A percentile compares a stretch with the other conserved stretches of the same genome.
These are phyloP conservation scores for Cariama cristata DNA, from an alignment of 2,113 vertebrate genomes.

Conservation along the genomic window DNA sequence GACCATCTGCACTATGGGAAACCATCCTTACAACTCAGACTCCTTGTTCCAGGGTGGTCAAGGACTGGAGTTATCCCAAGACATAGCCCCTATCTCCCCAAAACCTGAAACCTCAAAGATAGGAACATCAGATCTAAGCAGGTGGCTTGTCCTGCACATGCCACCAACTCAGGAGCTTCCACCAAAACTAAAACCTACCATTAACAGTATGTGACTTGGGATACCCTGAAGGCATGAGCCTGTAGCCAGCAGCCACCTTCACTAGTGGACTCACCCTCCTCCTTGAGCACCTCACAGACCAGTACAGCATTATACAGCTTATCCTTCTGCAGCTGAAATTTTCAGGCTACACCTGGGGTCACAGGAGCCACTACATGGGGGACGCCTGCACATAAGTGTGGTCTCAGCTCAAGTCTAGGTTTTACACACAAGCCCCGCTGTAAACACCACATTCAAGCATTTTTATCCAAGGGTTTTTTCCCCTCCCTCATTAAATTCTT, in stretches of 20 bases:
- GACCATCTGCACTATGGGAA: background rate
- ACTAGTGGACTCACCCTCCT: background rate
- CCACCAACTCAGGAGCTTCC: background rate
- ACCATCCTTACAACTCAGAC: background rate
- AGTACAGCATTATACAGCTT: background rate
- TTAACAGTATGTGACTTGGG: rapidly evolving
- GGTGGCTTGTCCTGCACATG: background rate
- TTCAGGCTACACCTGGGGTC: background rate
- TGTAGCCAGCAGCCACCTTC: background rate
- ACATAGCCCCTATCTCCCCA: background rate
- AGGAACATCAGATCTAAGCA: background rate
- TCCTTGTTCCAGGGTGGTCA: background rate
- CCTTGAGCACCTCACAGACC: background rate
- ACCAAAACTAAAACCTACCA: background rate
- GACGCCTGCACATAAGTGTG: background rate
- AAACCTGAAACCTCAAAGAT: background rate
- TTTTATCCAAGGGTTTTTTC: background rate
- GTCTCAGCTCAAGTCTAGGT: background rate
- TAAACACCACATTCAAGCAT: background rate
- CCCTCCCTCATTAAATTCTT: background rate
- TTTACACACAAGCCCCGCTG: background rate
- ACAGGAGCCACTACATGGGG: background rate
- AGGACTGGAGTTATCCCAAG: background rate
- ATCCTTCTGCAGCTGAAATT: background rate
- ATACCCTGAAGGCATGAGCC: background rate